A percentile compares a stretch with the other conserved stretches of the same genome.
Conservation (phyloP, 92 coral and sea anemone species). For the Parazoanthus atlanticus region DNA sequence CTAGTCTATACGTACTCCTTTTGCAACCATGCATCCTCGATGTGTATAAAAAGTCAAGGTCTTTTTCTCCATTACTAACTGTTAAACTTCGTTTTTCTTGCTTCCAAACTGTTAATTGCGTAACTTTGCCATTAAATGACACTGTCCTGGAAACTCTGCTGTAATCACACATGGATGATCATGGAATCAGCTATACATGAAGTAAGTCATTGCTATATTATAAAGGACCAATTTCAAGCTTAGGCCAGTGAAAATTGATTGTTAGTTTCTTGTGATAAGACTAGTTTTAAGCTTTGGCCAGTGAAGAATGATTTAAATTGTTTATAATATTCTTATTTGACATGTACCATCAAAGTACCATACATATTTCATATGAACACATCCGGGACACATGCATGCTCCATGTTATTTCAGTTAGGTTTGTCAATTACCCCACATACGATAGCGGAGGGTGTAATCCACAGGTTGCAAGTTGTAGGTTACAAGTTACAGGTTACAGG, state of each 20-base stretch:
- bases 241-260: not conserved
- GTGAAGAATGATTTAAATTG: not conserved
- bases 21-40: not conserved
- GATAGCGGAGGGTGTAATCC: too few species aligned
- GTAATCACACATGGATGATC: not conserved
- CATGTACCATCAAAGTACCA: too few species aligned
- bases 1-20: too few species aligned
- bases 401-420: too few species aligned
- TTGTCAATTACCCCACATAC: too few species aligned
- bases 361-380: too few species aligned
- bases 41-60: not conserved
- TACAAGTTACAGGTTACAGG: too few species aligned
- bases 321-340: too few species aligned
- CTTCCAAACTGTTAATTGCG: not conserved
- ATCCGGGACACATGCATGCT: too few species aligned
- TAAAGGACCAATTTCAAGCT: too few species aligned
- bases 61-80: not conserved
- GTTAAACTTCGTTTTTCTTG: not conserved
- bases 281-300: not conserved
- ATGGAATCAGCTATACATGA: conserved; percentile 25
- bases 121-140: not conserved
- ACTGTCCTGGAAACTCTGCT: not conserved
- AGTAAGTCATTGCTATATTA: not conserved
- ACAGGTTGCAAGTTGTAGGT: too few species aligned
- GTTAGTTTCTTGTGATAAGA: not conserved